These are phyloP conservation scores for cat (Felis catus) DNA, from an alignment of 2,113 vertebrate genomes.

Conservation along the genomic window F.catus_Fca126_mat1.0 CM031419.1:192169501-192170000, in stretches of 20 bases:
- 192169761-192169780: constrained; percentile 20
- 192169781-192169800: constrained; percentile 36
- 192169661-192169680: background rate
- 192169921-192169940: constrained; percentile 43
- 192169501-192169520: background rate
- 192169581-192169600: background rate
- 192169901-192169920: constrained; percentile 67
- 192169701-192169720: background rate
- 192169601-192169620: background rate
- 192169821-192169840: constrained; percentile 54
- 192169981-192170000: constrained; percentile 50
- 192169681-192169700: constrained; percentile 21
- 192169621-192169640: background rate
- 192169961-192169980: background rate
- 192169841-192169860: constrained; percentile 69
- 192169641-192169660: background rate
- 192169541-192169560: background rate
- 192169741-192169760: background rate
- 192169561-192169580: background rate
- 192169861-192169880: constrained; percentile 55
- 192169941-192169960: constrained; percentile 47
- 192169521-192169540: background rate
- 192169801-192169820: constrained; percentile 58
- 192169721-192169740: constrained; percentile 36
- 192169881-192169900: constrained; percentile 61